Evolutionary conservation across 2,113 vertebrate genomes (phyloP).

Genomic region (Thamnophis sirtalis): DNA sequence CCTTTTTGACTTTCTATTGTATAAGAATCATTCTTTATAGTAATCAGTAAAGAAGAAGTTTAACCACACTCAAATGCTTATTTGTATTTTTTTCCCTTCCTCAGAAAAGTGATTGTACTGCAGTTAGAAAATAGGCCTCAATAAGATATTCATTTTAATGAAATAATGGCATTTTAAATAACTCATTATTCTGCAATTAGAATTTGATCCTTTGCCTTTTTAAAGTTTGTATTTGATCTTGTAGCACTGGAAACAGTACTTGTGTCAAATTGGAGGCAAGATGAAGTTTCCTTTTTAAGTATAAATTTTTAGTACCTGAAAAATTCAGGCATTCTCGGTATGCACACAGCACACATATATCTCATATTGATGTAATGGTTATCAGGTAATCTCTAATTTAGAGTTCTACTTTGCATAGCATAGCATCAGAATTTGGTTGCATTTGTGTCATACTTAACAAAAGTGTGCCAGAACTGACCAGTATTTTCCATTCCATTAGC

Average conservation of each 20-base stretch:
- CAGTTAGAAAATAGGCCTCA: background rate
- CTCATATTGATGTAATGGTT: background rate
- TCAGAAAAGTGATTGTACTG: background rate
- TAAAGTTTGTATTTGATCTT: background rate
- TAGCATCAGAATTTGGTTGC: background rate
- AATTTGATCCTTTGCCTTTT: background rate
- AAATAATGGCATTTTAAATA: conserved; percentile 11
- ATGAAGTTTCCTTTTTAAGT: background rate
- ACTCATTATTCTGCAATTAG: background rate
- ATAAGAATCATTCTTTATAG: background rate
- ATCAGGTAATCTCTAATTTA: background rate
- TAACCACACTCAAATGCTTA: background rate
- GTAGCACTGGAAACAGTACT: background rate
- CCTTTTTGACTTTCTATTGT: background rate
- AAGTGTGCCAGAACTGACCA: background rate
- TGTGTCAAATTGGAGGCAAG: background rate
- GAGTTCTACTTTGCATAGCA: background rate
- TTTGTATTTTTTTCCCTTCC: background rate
- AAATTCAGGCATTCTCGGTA: background rate
- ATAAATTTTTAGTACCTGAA: background rate
- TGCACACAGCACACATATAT: background rate
- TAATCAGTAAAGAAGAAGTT: background rate
- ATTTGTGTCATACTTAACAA: background rate
- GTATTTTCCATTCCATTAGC: background rate
- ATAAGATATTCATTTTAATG: background rate